Base-by-base conservation (phyloP, 2,888 invertebrate genomes). In the Drosophila multiciliata region DNA sequence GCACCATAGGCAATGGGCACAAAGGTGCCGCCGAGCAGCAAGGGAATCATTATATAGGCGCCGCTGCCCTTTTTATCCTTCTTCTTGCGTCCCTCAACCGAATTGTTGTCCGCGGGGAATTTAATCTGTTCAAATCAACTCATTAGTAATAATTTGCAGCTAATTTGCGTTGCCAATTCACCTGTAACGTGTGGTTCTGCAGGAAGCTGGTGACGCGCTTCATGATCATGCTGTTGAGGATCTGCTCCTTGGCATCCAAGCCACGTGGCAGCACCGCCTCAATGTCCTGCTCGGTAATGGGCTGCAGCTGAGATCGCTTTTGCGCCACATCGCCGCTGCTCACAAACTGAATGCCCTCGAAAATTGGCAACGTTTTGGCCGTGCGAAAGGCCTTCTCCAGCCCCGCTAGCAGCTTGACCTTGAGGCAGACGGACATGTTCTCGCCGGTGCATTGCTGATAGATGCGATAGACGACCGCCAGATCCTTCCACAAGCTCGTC, bases 1-100 rank as follows among this genome's bases (percentile, higher is more conserved):
- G 97, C 97, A 68, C 97, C 97, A 72, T 97, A 95, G 3, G 97
- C 97, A 61, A 97, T 93, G 7, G 97, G 97, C 49, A 97, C 95
- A 91, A 97, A 93, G 86, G 97, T 97, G 62, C 97, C 97, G 67
- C 96, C 96, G 77, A 97, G 95, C 80, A 97, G 94, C 73, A 97
- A 93, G 7, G 97, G 97, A 88, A 97, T 95, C 87, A 97, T 95
- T 55, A 97, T 94, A 69, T 96, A 94, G 6, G 96, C 96, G 29
- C 96, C 95, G 90, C 76, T 79, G 8, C 92, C 90, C 91, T 96
- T 96, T 93, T 96, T 96, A 8, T 93, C 91, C 93, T 95, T 95
- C 52, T 91, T 91, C 93, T 95, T 96, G 74, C 95, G 95, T 53
- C 96, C 86, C 58, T 91, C 96, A n/a, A 81, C 78, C 0, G 78